Evolutionary conservation across 2,113 vertebrate species (phyloP).

Genomic region (Macrotis lagotis): DNA sequence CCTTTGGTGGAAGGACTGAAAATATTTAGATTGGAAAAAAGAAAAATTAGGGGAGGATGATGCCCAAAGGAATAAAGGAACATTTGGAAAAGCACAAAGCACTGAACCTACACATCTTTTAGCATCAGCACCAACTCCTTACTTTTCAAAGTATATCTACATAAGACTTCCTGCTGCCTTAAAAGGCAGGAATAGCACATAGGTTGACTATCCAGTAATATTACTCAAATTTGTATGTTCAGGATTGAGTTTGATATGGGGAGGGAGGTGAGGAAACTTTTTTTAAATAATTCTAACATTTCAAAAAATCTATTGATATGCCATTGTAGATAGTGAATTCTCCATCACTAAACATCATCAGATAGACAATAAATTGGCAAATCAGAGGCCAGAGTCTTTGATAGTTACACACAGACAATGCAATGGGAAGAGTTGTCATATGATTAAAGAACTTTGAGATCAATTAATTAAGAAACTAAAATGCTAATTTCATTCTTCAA

Average conservation of each 20-base stretch:
- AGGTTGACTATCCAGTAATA: background rate
- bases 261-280: too few relatives aligned
- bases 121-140: background rate
- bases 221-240: background rate
- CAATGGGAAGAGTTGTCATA: background rate
- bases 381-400: background rate
- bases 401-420: background rate
- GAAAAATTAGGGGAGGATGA: background rate
- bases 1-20: background rate
- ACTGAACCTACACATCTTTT: background rate
- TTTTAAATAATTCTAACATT: background rate
- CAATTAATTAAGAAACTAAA: background rate
- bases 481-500: background rate
- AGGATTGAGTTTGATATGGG: background rate
- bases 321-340: background rate
- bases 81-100: background rate
- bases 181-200: background rate
- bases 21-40: background rate
- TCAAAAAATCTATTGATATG: background rate
- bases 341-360: background rate
- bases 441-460: background rate
- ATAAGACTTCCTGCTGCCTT: background rate
- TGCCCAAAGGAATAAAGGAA: background rate
- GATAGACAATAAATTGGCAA: background rate
- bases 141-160: background rate